Percentiles rank a stretch among this genome's conserved stretches.
Conservation (phyloP, 92 coral and sea anemone genomes). For the Bergia sp. region DNA sequence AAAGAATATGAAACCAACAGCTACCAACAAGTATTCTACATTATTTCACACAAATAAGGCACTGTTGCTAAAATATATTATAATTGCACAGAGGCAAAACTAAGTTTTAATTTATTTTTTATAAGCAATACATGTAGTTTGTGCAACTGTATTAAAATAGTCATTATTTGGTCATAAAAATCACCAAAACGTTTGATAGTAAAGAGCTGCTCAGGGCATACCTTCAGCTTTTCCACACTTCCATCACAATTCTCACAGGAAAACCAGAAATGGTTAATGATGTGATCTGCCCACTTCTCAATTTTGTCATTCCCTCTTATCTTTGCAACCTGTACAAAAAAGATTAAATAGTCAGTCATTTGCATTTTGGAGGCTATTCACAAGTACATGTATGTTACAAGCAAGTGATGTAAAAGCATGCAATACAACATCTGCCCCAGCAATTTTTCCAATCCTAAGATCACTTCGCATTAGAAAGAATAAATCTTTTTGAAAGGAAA, state of each 20-base stretch:
- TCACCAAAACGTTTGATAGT: neutral
- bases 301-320: constrained; percentile 36
- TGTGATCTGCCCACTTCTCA: constrained; percentile 24
- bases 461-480: neutral
- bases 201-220: neutral
- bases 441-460: too few species aligned
- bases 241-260: constrained; percentile 30
- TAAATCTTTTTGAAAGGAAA: neutral
- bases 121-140: neutral
- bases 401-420: too few species aligned
- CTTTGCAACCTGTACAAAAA: constrained; percentile 19
- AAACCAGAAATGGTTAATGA: constrained; percentile 43
- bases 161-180: neutral
- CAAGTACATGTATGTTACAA: too few species aligned
- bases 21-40: neutral
- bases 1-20: too few species aligned
- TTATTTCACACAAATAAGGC: too few species aligned
- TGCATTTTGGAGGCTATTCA: neutral
- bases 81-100: neutral
- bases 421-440: too few species aligned
- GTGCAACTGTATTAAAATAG: neutral
- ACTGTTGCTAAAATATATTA: neutral
- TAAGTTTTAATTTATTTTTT: neutral
- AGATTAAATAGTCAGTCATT: neutral
- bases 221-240: constrained; percentile 43